Percentiles rank a stretch among this genome's conserved stretches.
These are phyloP conservation scores for Hyposmocoma kahamanoa DNA, from an alignment of 1,140 invertebrate species.

Conservation along the genomic window DNA sequence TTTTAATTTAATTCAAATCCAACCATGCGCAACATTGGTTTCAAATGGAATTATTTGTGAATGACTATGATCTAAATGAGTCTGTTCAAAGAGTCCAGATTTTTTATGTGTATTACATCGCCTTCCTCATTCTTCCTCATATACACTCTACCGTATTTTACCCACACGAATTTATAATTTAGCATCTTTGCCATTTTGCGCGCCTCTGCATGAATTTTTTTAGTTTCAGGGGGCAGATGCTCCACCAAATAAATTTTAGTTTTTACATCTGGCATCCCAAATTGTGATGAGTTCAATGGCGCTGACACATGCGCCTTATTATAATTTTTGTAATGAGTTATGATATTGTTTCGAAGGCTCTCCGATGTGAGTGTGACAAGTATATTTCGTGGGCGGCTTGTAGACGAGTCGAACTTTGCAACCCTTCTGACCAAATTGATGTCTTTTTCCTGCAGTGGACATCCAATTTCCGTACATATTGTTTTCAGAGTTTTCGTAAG, in stretches of 20 bases:
- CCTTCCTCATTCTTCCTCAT: not conserved
- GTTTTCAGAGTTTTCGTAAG: not conserved
- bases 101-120: too few species aligned
- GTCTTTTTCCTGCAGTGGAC: not conserved
- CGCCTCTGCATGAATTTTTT: not conserved
- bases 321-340: not conserved
- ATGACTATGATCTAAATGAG: too few species aligned
- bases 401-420: not conserved
- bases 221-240: not conserved
- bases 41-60: too few species aligned
- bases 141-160: not conserved
- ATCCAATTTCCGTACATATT: not conserved
- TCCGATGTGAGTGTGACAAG: not conserved
- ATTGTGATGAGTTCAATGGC: not conserved
- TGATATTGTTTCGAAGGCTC: not conserved
- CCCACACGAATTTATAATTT: not conserved
- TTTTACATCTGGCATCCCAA: not conserved
- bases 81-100: too few species aligned
- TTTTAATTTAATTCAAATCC: too few species aligned
- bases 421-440: not conserved
- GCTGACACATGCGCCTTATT: not conserved
- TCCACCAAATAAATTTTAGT: not conserved
- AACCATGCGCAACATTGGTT: too few species aligned
- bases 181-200: not conserved
- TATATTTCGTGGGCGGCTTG: not conserved